These are phyloP conservation scores for Grammomys dolichurus DNA, from an alignment of 2,113 vertebrate species.

Conservation along the genomic window DNA sequence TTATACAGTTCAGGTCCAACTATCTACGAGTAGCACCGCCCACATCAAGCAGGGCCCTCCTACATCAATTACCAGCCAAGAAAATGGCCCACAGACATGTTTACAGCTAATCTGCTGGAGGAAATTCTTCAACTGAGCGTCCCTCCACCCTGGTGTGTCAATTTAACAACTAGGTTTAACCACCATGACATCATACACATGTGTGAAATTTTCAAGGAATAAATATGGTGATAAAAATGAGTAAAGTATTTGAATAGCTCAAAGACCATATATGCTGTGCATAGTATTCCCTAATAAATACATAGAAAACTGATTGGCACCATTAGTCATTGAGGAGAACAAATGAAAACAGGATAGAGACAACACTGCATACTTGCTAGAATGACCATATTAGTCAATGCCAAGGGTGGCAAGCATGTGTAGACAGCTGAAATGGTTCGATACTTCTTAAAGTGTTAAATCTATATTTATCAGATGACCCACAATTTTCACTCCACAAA, in stretches of 20 bases:
- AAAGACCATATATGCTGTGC: background rate
- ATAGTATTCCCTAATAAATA: background rate
- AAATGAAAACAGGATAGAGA: background rate
- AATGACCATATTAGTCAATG: background rate
- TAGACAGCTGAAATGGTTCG: background rate
- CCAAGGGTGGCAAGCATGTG: background rate
- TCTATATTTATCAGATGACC: background rate
- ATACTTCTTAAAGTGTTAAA: background rate
- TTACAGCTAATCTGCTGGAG: too few relatives aligned
- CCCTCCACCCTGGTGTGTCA: background rate
- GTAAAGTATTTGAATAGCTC: background rate
- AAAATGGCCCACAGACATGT: background rate
- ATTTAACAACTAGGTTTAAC: background rate
- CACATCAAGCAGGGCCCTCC: background rate
- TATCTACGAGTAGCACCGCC: background rate
- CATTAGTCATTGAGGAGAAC: background rate
- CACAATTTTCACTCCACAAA: background rate
- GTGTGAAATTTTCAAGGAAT: background rate
- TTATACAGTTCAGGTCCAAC: background rate
- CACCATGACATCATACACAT: background rate
- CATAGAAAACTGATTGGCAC: background rate
- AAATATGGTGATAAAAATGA: background rate
- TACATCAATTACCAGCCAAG: background rate
- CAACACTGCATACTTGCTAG: background rate
- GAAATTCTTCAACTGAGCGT: background rate